Conservation (phyloP, 2,797 vertebrate species). For the Heterohyrax brucei region DNA sequence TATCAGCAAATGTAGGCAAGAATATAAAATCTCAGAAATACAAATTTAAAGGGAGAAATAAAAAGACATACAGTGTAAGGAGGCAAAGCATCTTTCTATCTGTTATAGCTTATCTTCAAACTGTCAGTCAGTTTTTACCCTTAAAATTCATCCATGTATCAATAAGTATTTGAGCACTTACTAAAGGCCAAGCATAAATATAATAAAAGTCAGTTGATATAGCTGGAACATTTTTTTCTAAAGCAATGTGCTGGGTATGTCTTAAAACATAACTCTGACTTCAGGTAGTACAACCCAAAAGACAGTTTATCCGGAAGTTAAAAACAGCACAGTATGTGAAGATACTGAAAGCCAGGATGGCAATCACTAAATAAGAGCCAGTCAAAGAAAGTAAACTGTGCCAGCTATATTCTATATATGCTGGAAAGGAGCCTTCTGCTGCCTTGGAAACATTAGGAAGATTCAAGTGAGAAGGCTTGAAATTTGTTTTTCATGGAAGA, state of each 20-base stretch:
- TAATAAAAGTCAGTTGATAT: neutral
- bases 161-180: neutral
- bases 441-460: neutral
- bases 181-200: neutral
- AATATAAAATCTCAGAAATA: slow-evolving; percentile 22
- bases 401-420: neutral
- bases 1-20: slow-evolving; percentile 13
- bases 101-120: neutral
- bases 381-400: slow-evolving; percentile 39
- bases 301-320: neutral
- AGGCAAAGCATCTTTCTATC: neutral
- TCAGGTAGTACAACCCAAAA: neutral
- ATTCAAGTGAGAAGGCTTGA: neutral
- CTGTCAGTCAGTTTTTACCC: neutral
- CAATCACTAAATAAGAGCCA: slow-evolving; percentile 7
- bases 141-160: neutral
- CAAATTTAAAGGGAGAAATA: neutral
- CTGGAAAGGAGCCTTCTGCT: neutral
- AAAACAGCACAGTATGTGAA: neutral
- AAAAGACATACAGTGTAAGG: neutral
- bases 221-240: neutral
- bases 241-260: neutral
- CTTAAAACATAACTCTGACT: slow-evolving; percentile 27
- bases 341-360: neutral
- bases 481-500: slow-evolving; percentile 47